phyloP scores from a whole-genome alignment of 2,797 vertebrate genomes.

The Adelosebastes latens region DNA sequence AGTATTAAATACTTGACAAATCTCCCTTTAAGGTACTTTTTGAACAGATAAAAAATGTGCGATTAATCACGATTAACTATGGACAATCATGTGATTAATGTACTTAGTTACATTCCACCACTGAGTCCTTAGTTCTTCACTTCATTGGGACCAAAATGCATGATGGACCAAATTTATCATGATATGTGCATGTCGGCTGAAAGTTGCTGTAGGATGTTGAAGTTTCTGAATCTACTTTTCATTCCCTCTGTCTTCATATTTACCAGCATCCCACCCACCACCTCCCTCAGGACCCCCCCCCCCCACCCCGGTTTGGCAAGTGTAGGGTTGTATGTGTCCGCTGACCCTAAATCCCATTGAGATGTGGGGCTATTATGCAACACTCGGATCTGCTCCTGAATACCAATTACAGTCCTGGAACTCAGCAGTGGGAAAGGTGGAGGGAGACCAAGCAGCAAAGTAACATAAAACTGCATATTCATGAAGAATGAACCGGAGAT shows the following conservation, averaged over 20 bases:
- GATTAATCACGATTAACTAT: too few species aligned
- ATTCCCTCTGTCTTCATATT: neutral
- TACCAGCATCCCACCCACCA: neutral
- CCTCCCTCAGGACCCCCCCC: neutral
- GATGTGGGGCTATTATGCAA: slow-evolving; percentile 51
- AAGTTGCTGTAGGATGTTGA: neutral
- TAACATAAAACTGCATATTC: neutral
- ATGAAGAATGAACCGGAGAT: neutral
- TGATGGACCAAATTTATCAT: neutral
- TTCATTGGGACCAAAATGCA: neutral
- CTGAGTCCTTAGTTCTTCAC: neutral
- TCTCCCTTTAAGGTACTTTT: too few species aligned
- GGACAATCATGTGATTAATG: neutral
- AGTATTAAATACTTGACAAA: too few species aligned
- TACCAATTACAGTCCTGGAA: slow-evolving; percentile 22
- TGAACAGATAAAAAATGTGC: too few species aligned
- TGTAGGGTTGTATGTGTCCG: neutral
- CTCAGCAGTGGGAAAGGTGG: neutral
- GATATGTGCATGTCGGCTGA: neutral
- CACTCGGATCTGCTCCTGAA: slow-evolving; percentile 36
- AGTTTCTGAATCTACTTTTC: neutral
- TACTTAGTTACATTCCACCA: neutral
- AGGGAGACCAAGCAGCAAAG: neutral
- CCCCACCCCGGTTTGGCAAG: slow-evolving; percentile 23
- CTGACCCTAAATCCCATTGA: slow-evolving; percentile 43